Base-by-base conservation (phyloP, 2,888 invertebrate species). In the Cordilura impudica region DNA sequence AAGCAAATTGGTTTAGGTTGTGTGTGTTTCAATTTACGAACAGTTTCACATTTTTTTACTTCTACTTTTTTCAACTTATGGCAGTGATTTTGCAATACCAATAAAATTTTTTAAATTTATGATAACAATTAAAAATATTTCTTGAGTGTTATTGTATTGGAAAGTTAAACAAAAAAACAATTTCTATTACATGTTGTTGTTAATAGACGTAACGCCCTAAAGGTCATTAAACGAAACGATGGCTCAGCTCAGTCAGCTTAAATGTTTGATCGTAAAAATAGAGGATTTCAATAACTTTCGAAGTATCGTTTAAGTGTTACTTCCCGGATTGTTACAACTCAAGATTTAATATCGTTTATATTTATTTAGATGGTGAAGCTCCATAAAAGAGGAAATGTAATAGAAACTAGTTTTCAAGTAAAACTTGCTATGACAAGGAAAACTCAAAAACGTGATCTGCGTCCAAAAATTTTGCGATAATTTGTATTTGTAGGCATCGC, bases 41-140 rank as follows among this genome's bases (percentile, higher is more conserved):
- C 35, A 54, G 31, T 18, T 31, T 19, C 6, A 6, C 56, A 70
- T 47, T 39, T 39, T 66, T 10, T 21, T 51, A 2, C 16, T 43
- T 39, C 54, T 35, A 1, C 39, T 51, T 65, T 49, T 31, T 61
- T 35, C 54, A 31, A 4, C 31, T 39, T n/a, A n/a, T 39, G 35
- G n/a, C 35, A 39, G 35, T 39, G 35, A 39, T 39, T 43, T 61
- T 23, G 61, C 29, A 58, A 69, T 70, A 69, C 65, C 74, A 77
- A 81, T 82, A 81, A 82, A 75, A 80, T 71, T 73, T n/a, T 71
- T 75, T 4, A 71, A 80, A 67, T 82, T 82, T 82, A 81, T 78
- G 67, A 69, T 71, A 43, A 56, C 77, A 81, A 82, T 82, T 82
- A 82, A 81, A 72, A 71, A 26, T 79, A 51, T 79, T 61, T 67